These are phyloP conservation scores for Rynchops niger DNA, from an alignment of 2,113 vertebrate genomes.

Conservation along the genomic window DNA sequence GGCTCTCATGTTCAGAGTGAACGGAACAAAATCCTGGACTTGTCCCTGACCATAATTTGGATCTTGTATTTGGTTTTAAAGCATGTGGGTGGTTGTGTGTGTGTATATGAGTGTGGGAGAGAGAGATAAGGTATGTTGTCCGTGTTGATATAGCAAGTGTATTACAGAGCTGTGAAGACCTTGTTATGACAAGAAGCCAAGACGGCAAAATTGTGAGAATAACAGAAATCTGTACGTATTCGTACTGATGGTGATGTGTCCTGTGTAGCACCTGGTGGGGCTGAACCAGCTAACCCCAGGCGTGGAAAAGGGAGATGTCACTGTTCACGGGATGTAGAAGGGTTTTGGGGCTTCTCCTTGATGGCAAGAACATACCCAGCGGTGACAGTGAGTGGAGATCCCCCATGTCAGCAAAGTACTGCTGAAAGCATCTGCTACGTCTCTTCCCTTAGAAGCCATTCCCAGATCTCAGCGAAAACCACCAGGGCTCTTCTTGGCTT, in stretches of 20 bases:
- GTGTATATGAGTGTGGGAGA: neutral
- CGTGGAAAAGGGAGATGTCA: neutral
- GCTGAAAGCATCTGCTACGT: neutral
- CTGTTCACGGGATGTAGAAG: neutral
- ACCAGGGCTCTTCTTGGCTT: neutral
- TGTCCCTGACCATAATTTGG: neutral
- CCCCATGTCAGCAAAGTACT: neutral
- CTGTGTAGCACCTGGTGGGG: neutral
- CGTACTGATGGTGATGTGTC: fast-evolving
- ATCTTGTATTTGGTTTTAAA: neutral
- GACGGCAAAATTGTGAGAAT: neutral
- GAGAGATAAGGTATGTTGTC: neutral
- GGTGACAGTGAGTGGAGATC: neutral
- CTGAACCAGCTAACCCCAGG: neutral
- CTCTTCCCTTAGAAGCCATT: neutral
- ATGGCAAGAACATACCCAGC: neutral
- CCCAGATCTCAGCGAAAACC: neutral
- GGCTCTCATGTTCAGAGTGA: neutral
- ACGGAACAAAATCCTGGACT: neutral
- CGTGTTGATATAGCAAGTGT: neutral
- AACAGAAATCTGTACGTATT: neutral
- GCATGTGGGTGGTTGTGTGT: neutral
- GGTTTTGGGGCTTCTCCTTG: neutral
- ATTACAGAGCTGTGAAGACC: neutral
- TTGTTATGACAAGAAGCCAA: neutral